Evolutionary conservation across 1,140 invertebrate genomes (phyloP).

Genomic region (Cyclargus thomasi): DNA sequence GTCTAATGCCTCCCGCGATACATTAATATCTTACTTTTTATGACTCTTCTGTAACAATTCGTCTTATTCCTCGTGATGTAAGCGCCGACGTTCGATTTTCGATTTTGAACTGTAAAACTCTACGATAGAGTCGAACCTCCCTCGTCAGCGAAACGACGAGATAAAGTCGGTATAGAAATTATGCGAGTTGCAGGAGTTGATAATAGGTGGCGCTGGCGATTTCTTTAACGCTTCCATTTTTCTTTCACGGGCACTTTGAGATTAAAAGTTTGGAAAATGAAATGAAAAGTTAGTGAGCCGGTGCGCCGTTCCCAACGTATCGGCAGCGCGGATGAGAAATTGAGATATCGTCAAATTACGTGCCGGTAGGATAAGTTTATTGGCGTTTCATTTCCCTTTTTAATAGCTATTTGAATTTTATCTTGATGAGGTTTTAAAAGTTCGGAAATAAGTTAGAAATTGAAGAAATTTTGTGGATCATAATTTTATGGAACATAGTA

Average conservation of each 20-base stretch:
- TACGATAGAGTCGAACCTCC: constrained; percentile 24
- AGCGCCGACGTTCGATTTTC: constrained; percentile 15
- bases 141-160: background rate
- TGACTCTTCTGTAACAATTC: constrained; percentile 72
- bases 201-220: constrained; percentile 73
- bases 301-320: constrained; percentile 42
- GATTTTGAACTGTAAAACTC: constrained; percentile 23
- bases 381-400: background rate
- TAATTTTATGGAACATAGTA: no score
- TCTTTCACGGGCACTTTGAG: constrained; percentile 75
- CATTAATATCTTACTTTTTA: constrained; percentile 76
- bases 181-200: constrained; percentile 64
- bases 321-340: constrained; percentile 32
- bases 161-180: constrained; percentile 36
- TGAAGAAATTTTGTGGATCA: no score
- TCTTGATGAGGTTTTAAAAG: background rate
- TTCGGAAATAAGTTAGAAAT: background rate
- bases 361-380: background rate
- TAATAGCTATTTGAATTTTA: background rate
- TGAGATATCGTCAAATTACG: background rate
- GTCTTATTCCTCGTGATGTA: constrained; percentile 40
- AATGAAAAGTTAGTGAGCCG: constrained; percentile 65
- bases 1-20: constrained; percentile 74
- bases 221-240: constrained; percentile 72
- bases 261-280: constrained; percentile 74